These are phyloP conservation scores for Microctenopoma steveboyesi DNA, from an alignment of 2,797 vertebrate species.

Conservation along the genomic window DNA sequence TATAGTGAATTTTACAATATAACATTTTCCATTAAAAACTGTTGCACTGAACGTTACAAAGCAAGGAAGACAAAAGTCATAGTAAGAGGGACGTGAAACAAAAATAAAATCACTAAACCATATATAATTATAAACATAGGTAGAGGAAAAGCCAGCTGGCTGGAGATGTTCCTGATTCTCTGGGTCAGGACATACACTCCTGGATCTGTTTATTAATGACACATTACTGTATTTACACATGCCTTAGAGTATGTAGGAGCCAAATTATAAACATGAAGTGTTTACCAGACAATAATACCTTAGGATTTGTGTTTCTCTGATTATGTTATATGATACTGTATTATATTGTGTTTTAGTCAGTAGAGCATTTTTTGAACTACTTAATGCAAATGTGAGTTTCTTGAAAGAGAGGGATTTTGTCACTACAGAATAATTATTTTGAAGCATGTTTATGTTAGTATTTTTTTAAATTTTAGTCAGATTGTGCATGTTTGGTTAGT, in stretches of 20 bases:
- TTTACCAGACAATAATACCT: too few relatives aligned
- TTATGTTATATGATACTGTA: too few relatives aligned
- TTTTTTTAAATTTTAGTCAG: neutral
- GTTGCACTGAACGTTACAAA: neutral
- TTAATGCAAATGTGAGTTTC: too few relatives aligned
- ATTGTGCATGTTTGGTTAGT: constrained; percentile 10
- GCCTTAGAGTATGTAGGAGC: neutral
- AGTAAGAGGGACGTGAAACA: neutral
- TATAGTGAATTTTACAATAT: neutral
- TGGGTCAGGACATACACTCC: neutral
- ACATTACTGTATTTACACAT: neutral
- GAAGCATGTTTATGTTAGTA: too few relatives aligned
- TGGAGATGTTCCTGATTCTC: neutral
- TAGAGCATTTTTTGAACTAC: too few relatives aligned
- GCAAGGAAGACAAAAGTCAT: neutral
- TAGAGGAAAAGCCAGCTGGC: neutral
- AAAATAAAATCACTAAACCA: neutral
- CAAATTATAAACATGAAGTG: constrained; percentile 7
- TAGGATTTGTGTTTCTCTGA: too few relatives aligned
- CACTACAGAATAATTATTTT: too few relatives aligned
- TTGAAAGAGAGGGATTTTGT: too few relatives aligned
- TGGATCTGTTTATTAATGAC: too few relatives aligned
- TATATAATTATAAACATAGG: neutral
- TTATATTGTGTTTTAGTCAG: too few relatives aligned
- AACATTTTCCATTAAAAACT: neutral